These are phyloP conservation scores for Holothuria glaberrima DNA, from an alignment of 35 echinoderm and acorn worm species.

Conservation along the genomic window DNA sequence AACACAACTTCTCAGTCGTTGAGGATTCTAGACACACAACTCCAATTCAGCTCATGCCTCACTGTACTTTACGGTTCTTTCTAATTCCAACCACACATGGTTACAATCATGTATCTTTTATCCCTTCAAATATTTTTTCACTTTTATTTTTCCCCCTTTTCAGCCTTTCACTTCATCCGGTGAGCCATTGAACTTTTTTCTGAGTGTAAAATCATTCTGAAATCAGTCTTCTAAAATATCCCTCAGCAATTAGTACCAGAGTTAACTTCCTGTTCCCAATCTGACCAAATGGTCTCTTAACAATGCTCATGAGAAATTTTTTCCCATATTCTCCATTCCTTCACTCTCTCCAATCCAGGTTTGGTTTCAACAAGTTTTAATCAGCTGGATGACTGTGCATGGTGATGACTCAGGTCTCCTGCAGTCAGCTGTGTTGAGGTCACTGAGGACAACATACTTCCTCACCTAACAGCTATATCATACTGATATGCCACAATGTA, in stretches of 20 bases:
- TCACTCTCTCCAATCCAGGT: not conserved
- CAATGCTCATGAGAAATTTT: not conserved
- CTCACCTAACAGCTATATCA: not conserved
- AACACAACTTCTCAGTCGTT: not conserved
- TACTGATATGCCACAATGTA: too few species aligned
- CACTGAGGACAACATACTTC: conserved; percentile 3
- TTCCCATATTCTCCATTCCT: not conserved
- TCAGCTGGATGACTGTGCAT: not conserved
- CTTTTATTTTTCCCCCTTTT: not conserved
- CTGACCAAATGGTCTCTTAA: not conserved
- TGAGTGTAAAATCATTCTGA: not conserved
- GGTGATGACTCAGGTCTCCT: conserved; percentile 21
- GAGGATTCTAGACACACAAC: not conserved
- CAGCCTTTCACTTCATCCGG: not conserved
- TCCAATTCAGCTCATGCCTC: not conserved
- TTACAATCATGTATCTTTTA: not conserved
- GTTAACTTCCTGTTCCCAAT: not conserved
- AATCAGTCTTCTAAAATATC: not conserved
- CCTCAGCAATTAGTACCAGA: not conserved
- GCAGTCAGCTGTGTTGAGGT: not conserved
- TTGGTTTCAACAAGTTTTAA: not conserved
- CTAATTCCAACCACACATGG: not conserved
- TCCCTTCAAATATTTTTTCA: not conserved
- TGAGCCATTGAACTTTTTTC: not conserved
- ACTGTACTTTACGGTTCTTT: not conserved